phyloP scores from a whole-genome alignment of 2,888 invertebrate genomes.

The Dryobotodes eremita region DNA sequence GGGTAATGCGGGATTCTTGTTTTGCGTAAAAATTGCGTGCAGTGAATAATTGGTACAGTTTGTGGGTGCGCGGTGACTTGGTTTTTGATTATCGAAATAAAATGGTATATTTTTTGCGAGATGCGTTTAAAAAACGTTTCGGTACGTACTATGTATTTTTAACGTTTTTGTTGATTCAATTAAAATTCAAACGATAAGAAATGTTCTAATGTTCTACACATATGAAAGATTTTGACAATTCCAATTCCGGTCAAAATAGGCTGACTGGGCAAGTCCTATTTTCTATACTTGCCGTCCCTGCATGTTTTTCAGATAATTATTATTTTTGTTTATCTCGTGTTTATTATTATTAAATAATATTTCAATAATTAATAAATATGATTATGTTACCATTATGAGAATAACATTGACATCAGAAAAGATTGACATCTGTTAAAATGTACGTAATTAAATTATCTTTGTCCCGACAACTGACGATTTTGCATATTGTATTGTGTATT shows the following conservation, averaged over 20 bases:
- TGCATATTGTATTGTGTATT: background rate
- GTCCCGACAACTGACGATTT: background rate
- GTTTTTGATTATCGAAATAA: conserved; percentile 9
- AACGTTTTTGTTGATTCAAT: background rate
- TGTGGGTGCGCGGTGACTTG: conserved; percentile 18
- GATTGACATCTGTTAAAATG: background rate
- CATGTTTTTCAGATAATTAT: background rate
- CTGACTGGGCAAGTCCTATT: background rate
- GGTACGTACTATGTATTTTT: background rate
- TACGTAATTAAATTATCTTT: background rate
- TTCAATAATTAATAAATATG: background rate
- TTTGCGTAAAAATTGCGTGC: conserved; percentile 32
- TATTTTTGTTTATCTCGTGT: background rate
- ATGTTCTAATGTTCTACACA: too few relatives aligned
- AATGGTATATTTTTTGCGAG: conserved; percentile 12
- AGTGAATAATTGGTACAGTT: conserved; percentile 33
- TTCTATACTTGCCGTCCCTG: too few relatives aligned
- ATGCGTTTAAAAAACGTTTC: background rate
- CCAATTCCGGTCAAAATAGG: too few relatives aligned
- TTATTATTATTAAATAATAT: too few relatives aligned
- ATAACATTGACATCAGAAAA: background rate
- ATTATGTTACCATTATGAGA: background rate
- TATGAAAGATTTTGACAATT: background rate
- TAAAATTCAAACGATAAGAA: background rate
- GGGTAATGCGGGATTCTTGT: conserved; percentile 6